Evolutionary conservation across 1,140 invertebrate species (phyloP).

Genomic region (Myzus persicae): DNA sequence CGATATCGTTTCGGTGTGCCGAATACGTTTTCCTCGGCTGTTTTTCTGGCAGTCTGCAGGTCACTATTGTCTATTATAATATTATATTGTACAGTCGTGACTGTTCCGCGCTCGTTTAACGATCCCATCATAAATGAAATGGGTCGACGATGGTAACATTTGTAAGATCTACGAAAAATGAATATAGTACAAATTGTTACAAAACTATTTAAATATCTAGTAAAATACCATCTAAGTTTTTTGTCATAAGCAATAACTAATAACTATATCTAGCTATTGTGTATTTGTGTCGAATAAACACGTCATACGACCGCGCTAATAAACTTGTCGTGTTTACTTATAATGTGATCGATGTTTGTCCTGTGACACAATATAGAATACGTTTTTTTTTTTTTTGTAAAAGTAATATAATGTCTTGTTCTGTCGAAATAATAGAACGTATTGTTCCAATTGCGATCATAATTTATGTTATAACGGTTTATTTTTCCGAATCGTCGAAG

Average conservation of each 20-base stretch:
- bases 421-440: neutral
- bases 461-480: neutral
- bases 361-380: neutral
- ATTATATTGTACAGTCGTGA: neutral
- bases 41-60: too few species aligned
- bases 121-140: neutral
- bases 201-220: neutral
- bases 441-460: neutral
- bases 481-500: neutral
- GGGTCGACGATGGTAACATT: neutral
- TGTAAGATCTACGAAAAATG: neutral
- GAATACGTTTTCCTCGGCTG: neutral
- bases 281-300: neutral
- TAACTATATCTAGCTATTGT: too few species aligned
- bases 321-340: neutral
- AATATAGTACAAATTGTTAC: constrained; percentile 11
- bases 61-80: too few species aligned
- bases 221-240: neutral
- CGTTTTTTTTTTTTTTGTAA: too few species aligned
- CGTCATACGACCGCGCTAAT: neutral
- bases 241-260: neutral
- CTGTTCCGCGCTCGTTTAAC: neutral
- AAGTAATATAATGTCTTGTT: neutral
- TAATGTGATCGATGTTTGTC: neutral
- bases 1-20: neutral